Evolutionary conservation across 2,888 invertebrate species (phyloP), one percentile per base, ranked within the genome.

Genomic region (Spicauda simplicius): DNA sequence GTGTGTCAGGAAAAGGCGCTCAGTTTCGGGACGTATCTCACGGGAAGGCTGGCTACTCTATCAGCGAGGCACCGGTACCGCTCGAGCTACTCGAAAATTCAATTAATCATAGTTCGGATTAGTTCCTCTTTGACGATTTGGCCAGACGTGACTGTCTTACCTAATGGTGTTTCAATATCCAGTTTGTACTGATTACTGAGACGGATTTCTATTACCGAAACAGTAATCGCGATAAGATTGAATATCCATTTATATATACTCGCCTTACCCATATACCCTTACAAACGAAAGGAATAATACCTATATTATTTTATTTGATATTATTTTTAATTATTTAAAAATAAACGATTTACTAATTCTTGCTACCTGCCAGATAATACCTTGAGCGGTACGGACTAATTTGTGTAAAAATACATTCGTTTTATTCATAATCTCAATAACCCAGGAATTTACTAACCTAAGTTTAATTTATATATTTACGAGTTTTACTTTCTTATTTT

Each of bases 31-130:
- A 41, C 41, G 14, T 41, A 33, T 41, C 41, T 41, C 14, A 14
- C 14, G 14, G 41, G 14, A 41, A 1, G 41, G 41, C 5, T 41
- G 14, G 41, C 41, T 14, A 41, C 41, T 14, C 41, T 41, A 14
- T 12, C 41, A 41, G 41, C 56, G 75, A 77, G 73, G 74, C 73
- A 66, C 72, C 74, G 78, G 25, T 25, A 82, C 82, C 84, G 87
- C 83, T 79, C 85, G 83, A 83, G 78, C 83, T 81, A 86, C 84
- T 87, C 78, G 74, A 82, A 85, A 90, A 91, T 91, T 90, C 84
- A 90, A 91, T 90, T 91, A 90, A 90, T 91, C 88, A 90, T 89
- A 89, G 88, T 91, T 90, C 71, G 83, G 85, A 89, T 90, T 90
- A 90, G 88, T 90, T 90, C 85, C 76, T 85, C 89, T 90, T 88